phyloP scores from a whole-genome alignment of 2,888 invertebrate genomes.

The Plusia festucae region DNA sequence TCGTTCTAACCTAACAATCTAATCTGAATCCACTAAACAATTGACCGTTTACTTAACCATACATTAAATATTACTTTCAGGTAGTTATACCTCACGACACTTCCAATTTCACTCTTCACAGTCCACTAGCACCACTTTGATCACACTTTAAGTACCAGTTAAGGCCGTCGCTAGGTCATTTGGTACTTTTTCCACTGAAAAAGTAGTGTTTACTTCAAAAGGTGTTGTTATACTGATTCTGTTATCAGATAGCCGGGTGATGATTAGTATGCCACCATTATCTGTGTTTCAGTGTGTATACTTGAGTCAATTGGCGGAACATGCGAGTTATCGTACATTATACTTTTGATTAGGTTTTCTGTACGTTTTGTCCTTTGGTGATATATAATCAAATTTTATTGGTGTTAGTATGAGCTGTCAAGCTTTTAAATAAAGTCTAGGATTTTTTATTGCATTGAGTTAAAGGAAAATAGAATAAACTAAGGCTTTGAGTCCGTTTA shows the following conservation, averaged over 20 bases:
- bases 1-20: constrained; percentile 4
- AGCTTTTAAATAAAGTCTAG: background rate
- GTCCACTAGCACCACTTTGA: constrained; percentile 12
- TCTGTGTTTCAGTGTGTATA: constrained; percentile 55
- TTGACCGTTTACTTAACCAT: background rate
- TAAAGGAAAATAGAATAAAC: background rate
- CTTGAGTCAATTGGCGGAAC: constrained; percentile 49
- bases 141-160: constrained; percentile 25
- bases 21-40: background rate
- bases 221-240: constrained; percentile 33
- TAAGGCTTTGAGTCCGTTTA: too few species aligned
- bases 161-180: constrained; percentile 33
- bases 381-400: constrained; percentile 16
- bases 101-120: constrained; percentile 2
- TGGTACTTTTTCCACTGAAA: constrained; percentile 22
- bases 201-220: constrained; percentile 15
- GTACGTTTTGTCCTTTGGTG: constrained; percentile 13
- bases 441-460: background rate
- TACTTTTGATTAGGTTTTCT: constrained; percentile 33
- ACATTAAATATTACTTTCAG: background rate
- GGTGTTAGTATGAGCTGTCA: background rate
- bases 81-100: constrained; percentile 28
- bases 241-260: constrained; percentile 66
- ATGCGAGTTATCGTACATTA: constrained; percentile 40
- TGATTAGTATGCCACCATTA: constrained; percentile 68